Percentiles rank a stretch among this genome's conserved stretches.
Evolutionary conservation across 2,113 vertebrate species (phyloP).

Genomic region (Girardinichthys multiradiatus): DNA sequence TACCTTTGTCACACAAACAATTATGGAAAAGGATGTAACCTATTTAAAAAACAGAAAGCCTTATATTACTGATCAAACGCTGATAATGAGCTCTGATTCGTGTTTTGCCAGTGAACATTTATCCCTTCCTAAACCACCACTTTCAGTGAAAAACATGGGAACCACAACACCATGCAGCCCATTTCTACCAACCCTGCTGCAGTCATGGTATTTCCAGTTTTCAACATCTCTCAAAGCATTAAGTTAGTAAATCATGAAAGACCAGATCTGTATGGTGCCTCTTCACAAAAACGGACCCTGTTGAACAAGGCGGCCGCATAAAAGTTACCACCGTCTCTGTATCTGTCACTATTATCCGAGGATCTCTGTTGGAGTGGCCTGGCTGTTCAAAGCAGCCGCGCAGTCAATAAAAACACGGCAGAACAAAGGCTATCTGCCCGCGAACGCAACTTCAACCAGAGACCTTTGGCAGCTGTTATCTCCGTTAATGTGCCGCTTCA

Average conservation of each 20-base stretch:
- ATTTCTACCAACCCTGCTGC: neutral
- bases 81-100: neutral
- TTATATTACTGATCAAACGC: too few relatives aligned
- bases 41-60: too few relatives aligned
- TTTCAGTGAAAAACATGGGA: neutral
- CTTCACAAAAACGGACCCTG: neutral
- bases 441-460: slow-evolving; percentile 21
- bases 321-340: slow-evolving; percentile 21
- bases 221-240: too few relatives aligned
- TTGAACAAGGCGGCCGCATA: neutral
- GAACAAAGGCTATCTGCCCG: slow-evolving; percentile 50
- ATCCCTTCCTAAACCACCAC: neutral
- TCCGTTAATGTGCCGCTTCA: slow-evolving; percentile 49
- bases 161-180: neutral
- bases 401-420: slow-evolving; percentile 31
- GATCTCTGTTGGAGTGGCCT: neutral
- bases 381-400: slow-evolving; percentile 15
- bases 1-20: too few relatives aligned
- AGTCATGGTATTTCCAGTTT: neutral
- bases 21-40: too few relatives aligned
- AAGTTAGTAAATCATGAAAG: too few relatives aligned
- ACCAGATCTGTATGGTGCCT: neutral
- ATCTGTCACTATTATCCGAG: slow-evolving; percentile 22
- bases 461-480: neutral
- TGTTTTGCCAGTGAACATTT: neutral